Evolutionary conservation across 2,113 vertebrate species (phyloP).

Genomic region (Pagrus major): DNA sequence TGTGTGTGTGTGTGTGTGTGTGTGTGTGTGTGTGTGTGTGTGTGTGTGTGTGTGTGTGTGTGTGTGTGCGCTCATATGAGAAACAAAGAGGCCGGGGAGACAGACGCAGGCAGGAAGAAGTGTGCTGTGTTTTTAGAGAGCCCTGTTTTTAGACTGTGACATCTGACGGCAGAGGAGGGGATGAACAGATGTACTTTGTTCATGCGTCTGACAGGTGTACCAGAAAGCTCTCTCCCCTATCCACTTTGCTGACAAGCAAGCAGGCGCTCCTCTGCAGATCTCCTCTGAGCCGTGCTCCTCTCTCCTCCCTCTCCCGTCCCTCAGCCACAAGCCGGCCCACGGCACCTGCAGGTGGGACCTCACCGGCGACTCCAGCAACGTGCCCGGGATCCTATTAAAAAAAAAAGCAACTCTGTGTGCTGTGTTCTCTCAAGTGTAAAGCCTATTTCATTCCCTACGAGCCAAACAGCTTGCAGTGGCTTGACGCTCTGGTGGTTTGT

Average conservation of each 20-base stretch:
- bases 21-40: too few species aligned
- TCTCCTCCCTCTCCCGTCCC: constrained; percentile 32
- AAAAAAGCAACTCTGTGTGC: constrained; percentile 45
- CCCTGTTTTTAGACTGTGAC: constrained; percentile 48
- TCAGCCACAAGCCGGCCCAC: constrained; percentile 18
- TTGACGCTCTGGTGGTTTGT: constrained; percentile 68
- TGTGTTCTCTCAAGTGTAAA: constrained; percentile 75
- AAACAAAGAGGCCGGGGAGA: constrained; percentile 24
- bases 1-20: too few species aligned
- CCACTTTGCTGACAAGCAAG: constrained; percentile 44
- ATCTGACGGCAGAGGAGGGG: constrained; percentile 55
- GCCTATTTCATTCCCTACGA: constrained; percentile 73
- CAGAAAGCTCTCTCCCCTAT: constrained; percentile 60
- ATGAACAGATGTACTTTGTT: constrained; percentile 75
- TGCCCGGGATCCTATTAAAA: constrained; percentile 64
- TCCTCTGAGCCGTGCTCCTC: constrained; percentile 38
- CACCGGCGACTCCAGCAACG: constrained; percentile 43
- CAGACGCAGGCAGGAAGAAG: constrained; percentile 40
- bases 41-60: not conserved
- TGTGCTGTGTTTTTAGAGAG: constrained; percentile 43
- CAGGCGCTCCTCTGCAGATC: constrained; percentile 29
- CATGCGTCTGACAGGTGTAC: constrained; percentile 72
- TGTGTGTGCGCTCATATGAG: constrained; percentile 25
- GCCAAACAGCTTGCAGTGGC: constrained; percentile 74
- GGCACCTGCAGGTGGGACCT: constrained; percentile 60